Base-by-base conservation (phyloP, 1,140 invertebrate genomes). In the Tribolium castaneum region DNA sequence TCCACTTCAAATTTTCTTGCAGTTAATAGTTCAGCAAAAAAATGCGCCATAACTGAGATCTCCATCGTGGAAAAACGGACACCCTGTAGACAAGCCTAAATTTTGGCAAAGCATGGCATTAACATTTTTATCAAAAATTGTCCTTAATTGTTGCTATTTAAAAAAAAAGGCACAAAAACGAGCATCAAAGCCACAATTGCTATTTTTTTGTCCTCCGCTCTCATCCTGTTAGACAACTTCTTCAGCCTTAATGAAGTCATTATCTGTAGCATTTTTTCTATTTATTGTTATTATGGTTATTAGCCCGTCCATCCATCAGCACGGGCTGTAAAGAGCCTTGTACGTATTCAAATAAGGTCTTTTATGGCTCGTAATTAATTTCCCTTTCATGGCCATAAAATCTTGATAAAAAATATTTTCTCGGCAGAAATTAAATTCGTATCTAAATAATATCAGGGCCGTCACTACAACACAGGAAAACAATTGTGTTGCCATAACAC, bases 401-500 rank as follows among this genome's bases (percentile, higher is more conserved):
- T 66, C 70, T 72, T 50, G 70, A 52, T 72, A 51, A 51, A 72
- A 78, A 74, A 75, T 78, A 75, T 62, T 39, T 76, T 75, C 70
- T 52, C 35, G 70, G 39, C 52, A 70, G 66, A 79, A 79, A 79
- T 79, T 79, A 79, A 79, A 72, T 75, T 54, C 59, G 70, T 80
- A 77, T 77, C 78, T 74, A 77, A 77, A 80, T 77, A 80, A 80
- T 80, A 77, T 74, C 71, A 75, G 72, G 52, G 50, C 51, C 72
- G 51, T 75, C 51, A 56, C 50, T 75, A 52, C 54, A 45, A 80
- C 62, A 80, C 14, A 75, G 74, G 78, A 81, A 80, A 82, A 80
- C 80, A 82, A 82, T 82, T 75, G 79, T 79, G 80, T 82, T 82
- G 76, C 81, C 80, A 82, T 78, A 82, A 82, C 79, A 82, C 80